A percentile compares a stretch with the other conserved stretches of the same genome.
Conservation (phyloP, 2,113 vertebrate genomes). For the Oryzias javanicus region DNA sequence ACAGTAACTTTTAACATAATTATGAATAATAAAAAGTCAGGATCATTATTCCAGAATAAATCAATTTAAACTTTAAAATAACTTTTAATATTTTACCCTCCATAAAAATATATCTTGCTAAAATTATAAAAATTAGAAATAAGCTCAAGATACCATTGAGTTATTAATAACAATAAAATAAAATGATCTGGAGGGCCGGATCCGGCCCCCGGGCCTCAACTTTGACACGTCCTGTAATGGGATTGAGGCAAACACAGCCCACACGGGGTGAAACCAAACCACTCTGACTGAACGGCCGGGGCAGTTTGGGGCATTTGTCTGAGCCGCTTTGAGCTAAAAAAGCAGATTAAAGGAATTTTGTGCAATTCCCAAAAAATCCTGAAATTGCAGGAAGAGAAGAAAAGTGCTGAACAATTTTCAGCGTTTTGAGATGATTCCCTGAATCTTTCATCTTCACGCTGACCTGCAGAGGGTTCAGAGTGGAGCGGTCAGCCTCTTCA, state of each 20-base stretch:
- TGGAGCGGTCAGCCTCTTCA: conserved; percentile 6
- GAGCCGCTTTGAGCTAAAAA: not conserved
- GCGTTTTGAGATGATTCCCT: too few relatives aligned
- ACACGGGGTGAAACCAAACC: conserved; percentile 10
- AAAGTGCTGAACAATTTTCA: not conserved
- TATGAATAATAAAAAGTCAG: too few relatives aligned
- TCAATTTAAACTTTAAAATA: too few relatives aligned
- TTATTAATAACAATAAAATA: too few relatives aligned
- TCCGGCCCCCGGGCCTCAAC: conserved; percentile 40
- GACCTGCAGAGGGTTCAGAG: not conserved
- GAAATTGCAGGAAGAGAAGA: not conserved
- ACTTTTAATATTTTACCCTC: too few relatives aligned
- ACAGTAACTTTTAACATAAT: too few relatives aligned
- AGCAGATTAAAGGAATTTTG: not conserved
- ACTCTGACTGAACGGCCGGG: conserved; percentile 1
- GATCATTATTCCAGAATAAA: too few relatives aligned
- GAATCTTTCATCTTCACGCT: not conserved
- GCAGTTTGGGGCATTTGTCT: conserved; percentile 6
- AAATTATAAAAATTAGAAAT: too few relatives aligned
- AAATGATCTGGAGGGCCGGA: not conserved
- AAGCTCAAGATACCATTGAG: too few relatives aligned
- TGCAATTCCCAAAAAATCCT: not conserved
- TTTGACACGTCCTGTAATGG: conserved; percentile 50
- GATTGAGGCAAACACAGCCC: conserved; percentile 46
- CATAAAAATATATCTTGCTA: too few relatives aligned